Evolutionary conservation across 2,888 invertebrate species (phyloP).

Genomic region (Ceriagrion tenellum): DNA sequence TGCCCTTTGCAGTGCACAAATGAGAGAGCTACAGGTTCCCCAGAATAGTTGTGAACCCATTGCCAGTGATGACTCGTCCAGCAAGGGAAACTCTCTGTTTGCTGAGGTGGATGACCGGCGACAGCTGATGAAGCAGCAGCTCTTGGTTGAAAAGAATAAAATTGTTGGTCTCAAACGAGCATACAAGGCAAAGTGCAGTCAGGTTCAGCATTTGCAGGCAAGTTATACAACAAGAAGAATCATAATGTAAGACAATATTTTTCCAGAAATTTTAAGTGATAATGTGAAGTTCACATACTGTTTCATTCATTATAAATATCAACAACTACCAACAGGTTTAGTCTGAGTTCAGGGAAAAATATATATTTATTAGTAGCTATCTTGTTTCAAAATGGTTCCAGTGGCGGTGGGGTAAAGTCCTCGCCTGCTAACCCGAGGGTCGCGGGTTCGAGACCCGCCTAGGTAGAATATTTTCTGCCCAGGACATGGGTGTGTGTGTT

Average conservation of each 20-base stretch:
- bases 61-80: constrained; percentile 69
- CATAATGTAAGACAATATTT: too few relatives aligned
- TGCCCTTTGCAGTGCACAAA: constrained; percentile 71
- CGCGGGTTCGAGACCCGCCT: too few relatives aligned
- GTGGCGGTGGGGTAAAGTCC: too few relatives aligned
- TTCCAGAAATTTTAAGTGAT: neutral
- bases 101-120: constrained; percentile 74
- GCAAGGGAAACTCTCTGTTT: constrained; percentile 74
- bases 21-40: constrained; percentile 71
- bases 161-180: neutral
- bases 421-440: too few relatives aligned
- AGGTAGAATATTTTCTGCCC: too few relatives aligned
- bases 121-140: constrained; percentile 71
- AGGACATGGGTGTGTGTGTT: too few relatives aligned
- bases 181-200: constrained; percentile 25
- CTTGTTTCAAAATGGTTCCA: too few relatives aligned
- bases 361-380: too few relatives aligned
- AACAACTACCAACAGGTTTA: too few relatives aligned
- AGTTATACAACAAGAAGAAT: neutral
- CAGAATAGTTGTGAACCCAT: neutral
- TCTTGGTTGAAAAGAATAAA: constrained; percentile 62
- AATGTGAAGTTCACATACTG: neutral
- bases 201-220: constrained; percentile 26
- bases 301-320: neutral
- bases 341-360: too few relatives aligned